phyloP scores from a whole-genome alignment of 2,797 vertebrate genomes.

The Manis javanica region DNA sequence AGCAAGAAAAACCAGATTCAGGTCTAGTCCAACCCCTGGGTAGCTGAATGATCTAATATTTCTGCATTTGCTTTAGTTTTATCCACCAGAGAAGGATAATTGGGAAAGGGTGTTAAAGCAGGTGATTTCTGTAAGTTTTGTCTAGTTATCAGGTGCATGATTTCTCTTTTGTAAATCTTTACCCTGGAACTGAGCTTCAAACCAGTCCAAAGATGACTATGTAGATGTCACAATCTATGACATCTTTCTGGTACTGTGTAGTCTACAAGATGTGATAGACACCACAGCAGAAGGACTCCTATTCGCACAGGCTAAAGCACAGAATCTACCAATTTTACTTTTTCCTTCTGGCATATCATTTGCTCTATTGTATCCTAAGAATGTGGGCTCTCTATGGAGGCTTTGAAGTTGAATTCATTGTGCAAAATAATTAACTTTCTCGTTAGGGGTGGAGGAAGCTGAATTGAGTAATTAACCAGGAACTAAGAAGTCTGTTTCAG shows the following conservation, averaged over 20 bases:
- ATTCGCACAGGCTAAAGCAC: background rate
- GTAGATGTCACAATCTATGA: background rate
- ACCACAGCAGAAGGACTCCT: background rate
- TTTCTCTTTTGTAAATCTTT: background rate
- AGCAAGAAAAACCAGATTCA: background rate
- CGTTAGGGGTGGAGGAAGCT: conserved; percentile 13
- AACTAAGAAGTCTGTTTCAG: conserved; percentile 6
- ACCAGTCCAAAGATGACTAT: background rate
- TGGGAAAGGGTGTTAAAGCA: background rate
- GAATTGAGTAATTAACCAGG: conserved; percentile 3
- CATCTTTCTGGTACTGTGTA: background rate
- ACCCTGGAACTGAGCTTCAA: background rate
- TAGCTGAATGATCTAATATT: background rate
- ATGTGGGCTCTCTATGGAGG: background rate
- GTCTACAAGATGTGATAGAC: background rate
- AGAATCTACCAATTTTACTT: background rate
- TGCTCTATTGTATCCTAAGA: background rate
- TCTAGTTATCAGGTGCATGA: background rate
- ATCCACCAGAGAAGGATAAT: background rate
- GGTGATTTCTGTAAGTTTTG: background rate
- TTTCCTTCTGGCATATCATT: background rate
- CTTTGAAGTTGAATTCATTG: background rate
- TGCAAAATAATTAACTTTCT: conserved; percentile 2
- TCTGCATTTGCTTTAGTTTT: background rate
- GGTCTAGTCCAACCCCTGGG: background rate